Percentiles rank a stretch among this genome's conserved stretches.
These are phyloP conservation scores for Drosophila putrida DNA, from an alignment of 2,888 invertebrate species.

Conservation along the genomic window DNA sequence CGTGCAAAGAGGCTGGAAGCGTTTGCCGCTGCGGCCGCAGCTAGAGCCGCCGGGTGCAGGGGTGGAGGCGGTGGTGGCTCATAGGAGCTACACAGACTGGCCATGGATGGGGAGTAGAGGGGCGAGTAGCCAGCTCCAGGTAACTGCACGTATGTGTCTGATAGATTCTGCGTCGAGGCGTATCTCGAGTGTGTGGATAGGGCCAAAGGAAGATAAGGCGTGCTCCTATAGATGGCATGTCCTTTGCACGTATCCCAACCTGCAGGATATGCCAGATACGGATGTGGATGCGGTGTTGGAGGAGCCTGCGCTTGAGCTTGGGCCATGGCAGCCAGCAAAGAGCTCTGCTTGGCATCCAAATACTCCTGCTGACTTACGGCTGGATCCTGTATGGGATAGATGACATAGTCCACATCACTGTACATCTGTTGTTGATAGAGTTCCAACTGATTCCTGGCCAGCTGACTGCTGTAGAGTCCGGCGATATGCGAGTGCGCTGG, in stretches of 20 bases:
- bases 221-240: slow-evolving; percentile 92
- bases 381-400: slow-evolving; percentile 95
- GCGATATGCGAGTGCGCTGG: slow-evolving; percentile 89
- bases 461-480: slow-evolving; percentile 89
- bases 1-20: slow-evolving; percentile 87
- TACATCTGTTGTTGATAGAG: slow-evolving; percentile 95
- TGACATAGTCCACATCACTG: slow-evolving; percentile 96
- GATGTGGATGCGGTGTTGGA: slow-evolving; percentile 86
- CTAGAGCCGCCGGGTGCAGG: slow-evolving; percentile 86
- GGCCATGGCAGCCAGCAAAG: slow-evolving; percentile 89
- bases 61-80: slow-evolving; percentile 90
- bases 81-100: slow-evolving; percentile 88
- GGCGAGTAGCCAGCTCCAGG: slow-evolving; percentile 87
- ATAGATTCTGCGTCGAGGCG: slow-evolving; percentile 92
- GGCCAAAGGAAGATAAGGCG: slow-evolving; percentile 91
- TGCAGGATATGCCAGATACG: slow-evolving; percentile 86
- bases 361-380: slow-evolving; percentile 96
- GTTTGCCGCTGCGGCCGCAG: slow-evolving; percentile 73
- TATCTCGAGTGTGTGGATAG: slow-evolving; percentile 90
- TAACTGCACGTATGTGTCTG: slow-evolving; percentile 90
- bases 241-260: slow-evolving; percentile 87
- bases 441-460: slow-evolving; percentile 92
- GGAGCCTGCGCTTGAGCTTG: slow-evolving; percentile 87
- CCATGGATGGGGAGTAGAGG: slow-evolving; percentile 89
- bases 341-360: slow-evolving; percentile 92